A percentile compares a stretch with the other conserved stretches of the same genome.
phyloP scores from a whole-genome alignment of 37 sponge, comb jelly and placozoan species.

The Tethya wilhelma region DNA sequence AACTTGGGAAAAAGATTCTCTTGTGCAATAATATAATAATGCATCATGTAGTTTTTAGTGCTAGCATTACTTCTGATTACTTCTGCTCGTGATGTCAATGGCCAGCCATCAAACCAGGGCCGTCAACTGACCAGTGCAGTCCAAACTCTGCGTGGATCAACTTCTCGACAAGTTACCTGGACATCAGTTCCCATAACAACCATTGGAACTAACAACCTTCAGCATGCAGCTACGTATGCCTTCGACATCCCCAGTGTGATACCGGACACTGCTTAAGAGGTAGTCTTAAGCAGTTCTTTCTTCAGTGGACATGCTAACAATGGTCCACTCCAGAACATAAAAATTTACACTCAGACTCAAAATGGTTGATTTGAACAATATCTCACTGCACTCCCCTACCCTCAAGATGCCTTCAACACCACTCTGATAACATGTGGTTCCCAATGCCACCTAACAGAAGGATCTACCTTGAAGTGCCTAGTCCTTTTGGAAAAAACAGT shows the following conservation, averaged over 20 bases:
- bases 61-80: no score
- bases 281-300: neutral
- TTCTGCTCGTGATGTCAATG: no score
- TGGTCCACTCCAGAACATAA: neutral
- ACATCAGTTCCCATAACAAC: neutral
- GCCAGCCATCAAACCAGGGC: no score
- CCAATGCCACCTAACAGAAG: slow-evolving; percentile 10
- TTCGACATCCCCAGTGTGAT: neutral
- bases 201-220: neutral
- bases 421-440: slow-evolving; percentile 34
- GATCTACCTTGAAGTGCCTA: neutral
- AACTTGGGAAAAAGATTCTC: no score
- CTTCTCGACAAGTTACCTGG: no score
- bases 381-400: neutral
- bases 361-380: neutral
- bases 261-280: neutral
- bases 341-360: neutral
- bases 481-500: neutral
- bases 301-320: neutral
- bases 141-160: no score
- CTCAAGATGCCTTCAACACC: slow-evolving; percentile 7
- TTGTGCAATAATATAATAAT: no score
- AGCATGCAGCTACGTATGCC: neutral
- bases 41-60: no score
- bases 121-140: no score